Base-by-base conservation (phyloP, 1,140 invertebrate species). In the Campoletis sonorensis region DNA sequence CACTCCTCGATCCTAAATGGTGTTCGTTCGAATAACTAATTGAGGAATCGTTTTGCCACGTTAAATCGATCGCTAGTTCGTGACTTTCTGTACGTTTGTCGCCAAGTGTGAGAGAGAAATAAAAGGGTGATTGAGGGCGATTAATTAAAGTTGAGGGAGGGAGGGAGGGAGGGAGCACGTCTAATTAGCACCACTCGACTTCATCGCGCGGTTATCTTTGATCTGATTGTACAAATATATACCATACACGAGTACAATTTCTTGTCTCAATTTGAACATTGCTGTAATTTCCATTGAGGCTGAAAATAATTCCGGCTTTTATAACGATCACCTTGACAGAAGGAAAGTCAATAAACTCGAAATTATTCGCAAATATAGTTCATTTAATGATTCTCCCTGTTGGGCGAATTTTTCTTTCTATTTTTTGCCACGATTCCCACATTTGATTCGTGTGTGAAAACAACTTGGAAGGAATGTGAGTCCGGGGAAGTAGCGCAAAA, bases 371-470 rank as follows among this genome's bases (percentile, higher is more conserved):
- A 45, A 45, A 45, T 3, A 10, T 45, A 45, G 5, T 45, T 13
- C 5, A 45, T 45, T 45, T 10, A 45, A 45, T 45, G 1, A 5
- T 45, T 1, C 8, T 45, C 40, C 40, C 0, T 13, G 40, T 45
- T n/a, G n/a, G n/a, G n/a, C n/a, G 40, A 11, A 8, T 45, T 13
- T 10, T 45, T 45, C 54, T 80, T 54, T 54, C 26, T 49, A 72
- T 71, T 80, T 54, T 54, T 45, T 49, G 58, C 61, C 79, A 21
- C 26, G 79, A 75, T 80, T 80, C 79, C 54, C 71, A 80, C 79
- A 64, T 75, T 58, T 37, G 2, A 51, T 51, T 51, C 23, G 18
- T 67, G 61, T 67, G 71, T 26, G 40, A 45, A 15, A 73, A 51
- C 0, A 21, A 26, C 30, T 37, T 5, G 51, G 27, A 8, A 58